These are phyloP conservation scores for Delphinus delphis DNA, from an alignment of 2,113 vertebrate species.

Conservation along the genomic window DNA sequence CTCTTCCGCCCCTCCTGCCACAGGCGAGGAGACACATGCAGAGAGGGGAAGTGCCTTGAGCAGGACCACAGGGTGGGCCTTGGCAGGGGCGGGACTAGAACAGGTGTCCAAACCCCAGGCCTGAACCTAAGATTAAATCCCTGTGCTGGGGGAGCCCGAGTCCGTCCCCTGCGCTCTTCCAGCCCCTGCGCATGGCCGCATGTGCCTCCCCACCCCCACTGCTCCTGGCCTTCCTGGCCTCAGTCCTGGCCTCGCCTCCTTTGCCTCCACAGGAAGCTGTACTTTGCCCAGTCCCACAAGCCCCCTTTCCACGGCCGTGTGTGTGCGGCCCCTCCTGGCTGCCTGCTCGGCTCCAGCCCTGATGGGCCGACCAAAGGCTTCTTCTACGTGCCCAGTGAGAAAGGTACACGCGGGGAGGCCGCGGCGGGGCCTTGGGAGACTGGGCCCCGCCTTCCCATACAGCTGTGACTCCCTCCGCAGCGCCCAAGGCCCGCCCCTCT, in stretches of 20 bases:
- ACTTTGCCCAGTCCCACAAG: slow-evolving; percentile 91
- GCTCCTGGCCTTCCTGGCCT: neutral
- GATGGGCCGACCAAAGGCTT: slow-evolving; percentile 92
- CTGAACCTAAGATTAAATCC: neutral
- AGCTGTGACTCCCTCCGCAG: neutral
- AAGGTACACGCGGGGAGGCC: slow-evolving; percentile 78
- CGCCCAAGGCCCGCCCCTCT: slow-evolving; percentile 80
- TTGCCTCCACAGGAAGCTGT: slow-evolving; percentile 88
- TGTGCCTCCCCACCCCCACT: accelerated
- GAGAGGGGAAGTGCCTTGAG: neutral
- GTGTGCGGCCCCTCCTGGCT: slow-evolving; percentile 90
- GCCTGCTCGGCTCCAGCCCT: slow-evolving; percentile 90
- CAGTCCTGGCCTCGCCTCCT: slow-evolving; percentile 49
- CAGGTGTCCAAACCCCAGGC: neutral
- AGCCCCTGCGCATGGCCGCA: accelerated
- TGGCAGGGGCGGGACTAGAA: too few relatives aligned
- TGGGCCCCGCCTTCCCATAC: accelerated
- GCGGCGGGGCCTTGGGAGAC: accelerated
- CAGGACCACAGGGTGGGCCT: accelerated
- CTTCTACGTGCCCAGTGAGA: slow-evolving; percentile 90
- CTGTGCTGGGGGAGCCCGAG: accelerated
- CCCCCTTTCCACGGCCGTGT: slow-evolving; percentile 94
- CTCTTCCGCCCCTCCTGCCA: neutral
- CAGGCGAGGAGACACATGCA: neutral
- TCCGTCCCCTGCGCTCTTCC: neutral